These are phyloP conservation scores for Diglossa cyanea DNA, from an alignment of 2,797 vertebrate genomes.

Conservation along the genomic window DNA sequence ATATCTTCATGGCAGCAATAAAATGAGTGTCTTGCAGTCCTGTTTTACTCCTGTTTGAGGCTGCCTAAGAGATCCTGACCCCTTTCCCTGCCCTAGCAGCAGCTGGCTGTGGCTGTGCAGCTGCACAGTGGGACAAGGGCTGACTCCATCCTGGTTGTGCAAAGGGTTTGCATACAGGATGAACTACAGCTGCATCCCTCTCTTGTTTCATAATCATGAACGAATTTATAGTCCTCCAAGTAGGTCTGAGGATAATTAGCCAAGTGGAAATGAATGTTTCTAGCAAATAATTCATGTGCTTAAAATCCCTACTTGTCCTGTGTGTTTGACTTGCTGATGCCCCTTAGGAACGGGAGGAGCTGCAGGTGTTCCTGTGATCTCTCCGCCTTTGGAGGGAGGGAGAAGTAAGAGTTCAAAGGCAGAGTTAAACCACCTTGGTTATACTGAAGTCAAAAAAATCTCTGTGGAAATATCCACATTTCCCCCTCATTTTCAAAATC, in stretches of 20 bases:
- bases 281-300: constrained; percentile 2
- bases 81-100: not conserved
- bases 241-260: not conserved
- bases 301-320: not conserved
- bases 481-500: not conserved
- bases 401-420: not conserved
- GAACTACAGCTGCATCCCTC: not conserved
- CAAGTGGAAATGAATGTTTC: not conserved
- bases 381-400: not conserved
- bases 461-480: not conserved
- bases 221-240: not conserved
- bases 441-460: not conserved
- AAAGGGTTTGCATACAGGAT: not conserved
- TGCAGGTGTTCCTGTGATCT: not conserved
- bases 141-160: not conserved
- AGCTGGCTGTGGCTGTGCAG: constrained; percentile 5
- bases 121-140: not conserved
- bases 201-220: not conserved
- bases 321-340: not conserved
- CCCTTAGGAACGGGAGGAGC: not conserved
- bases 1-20: not conserved
- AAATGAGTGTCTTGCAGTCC: not conserved
- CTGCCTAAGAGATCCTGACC: not conserved
- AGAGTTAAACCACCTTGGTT: not conserved
- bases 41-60: not conserved